Conservation (phyloP, 2,888 invertebrate species). For the Elysia crispata region DNA sequence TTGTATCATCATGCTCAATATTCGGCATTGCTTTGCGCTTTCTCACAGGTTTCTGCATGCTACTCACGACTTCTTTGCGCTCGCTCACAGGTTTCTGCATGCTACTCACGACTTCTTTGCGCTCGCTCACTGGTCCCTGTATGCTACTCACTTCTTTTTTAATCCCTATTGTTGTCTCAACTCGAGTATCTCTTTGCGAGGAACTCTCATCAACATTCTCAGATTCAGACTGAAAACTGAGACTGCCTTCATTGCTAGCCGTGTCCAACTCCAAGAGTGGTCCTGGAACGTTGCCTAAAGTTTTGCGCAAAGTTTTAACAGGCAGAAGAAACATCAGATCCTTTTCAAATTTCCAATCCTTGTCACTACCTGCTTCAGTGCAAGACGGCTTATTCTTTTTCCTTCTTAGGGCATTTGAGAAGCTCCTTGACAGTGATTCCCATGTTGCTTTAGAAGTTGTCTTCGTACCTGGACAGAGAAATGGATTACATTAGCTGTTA, state of each 20-base stretch:
- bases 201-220: slow-evolving; percentile 22
- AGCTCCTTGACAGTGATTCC: slow-evolving; percentile 15
- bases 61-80: too few species aligned
- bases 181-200: neutral
- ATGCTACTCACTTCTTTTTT: neutral
- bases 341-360: slow-evolving; percentile 34
- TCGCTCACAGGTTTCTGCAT: too few species aligned
- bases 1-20: too few species aligned
- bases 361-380: slow-evolving; percentile 34
- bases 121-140: too few species aligned
- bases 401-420: too few species aligned
- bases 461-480: slow-evolving; percentile 1
- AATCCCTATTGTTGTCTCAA: slow-evolving; percentile 26
- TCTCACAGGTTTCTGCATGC: too few species aligned
- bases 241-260: slow-evolving; percentile 23
- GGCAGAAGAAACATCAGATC: slow-evolving; percentile 24
- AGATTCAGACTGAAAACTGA: slow-evolving; percentile 31
- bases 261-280: slow-evolving; percentile 24
- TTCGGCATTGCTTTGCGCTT: too few species aligned
- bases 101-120: too few species aligned
- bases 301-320: slow-evolving; percentile 26
- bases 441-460: neutral
- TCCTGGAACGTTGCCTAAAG: slow-evolving; percentile 13
- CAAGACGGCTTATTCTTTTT: slow-evolving; percentile 22
- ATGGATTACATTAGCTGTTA: too few species aligned